These are phyloP conservation scores for Drosophila leontia DNA, from an alignment of 1,140 invertebrate species.

Conservation along the genomic window DNA sequence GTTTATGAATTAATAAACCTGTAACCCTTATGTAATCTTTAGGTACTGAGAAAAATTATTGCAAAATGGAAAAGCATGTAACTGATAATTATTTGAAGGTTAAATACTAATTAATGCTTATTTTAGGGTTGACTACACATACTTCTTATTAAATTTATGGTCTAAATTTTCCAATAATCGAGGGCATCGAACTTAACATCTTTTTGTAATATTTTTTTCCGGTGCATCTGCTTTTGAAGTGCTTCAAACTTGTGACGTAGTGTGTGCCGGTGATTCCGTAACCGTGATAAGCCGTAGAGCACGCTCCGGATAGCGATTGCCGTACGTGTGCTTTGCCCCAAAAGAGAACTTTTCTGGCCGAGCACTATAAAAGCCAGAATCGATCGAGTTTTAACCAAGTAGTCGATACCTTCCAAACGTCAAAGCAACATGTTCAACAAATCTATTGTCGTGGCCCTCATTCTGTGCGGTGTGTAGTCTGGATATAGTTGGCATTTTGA, in stretches of 20 bases:
- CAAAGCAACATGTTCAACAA: conserved; percentile 64
- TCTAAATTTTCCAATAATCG: background rate
- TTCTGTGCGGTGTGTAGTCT: conserved; percentile 60
- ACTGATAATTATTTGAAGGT: no score
- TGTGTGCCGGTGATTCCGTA: background rate
- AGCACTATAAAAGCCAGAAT: conserved; percentile 24
- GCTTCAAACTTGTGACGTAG: conserved; percentile 11
- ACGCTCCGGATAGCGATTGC: conserved; percentile 31
- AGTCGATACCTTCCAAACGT: conserved; percentile 36
- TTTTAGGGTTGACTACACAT: background rate
- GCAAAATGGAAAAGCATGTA: no score
- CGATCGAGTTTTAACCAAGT: conserved; percentile 15
- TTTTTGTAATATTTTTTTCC: background rate
- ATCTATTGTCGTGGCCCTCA: conserved; percentile 44
- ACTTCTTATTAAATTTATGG: background rate
- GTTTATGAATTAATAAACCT: background rate
- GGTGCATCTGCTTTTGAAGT: conserved; percentile 7
- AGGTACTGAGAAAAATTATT: background rate
- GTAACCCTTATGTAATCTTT: background rate
- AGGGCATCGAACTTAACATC: background rate
- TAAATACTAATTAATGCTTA: background rate
- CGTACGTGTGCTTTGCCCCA: conserved; percentile 24
- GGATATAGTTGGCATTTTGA: background rate
- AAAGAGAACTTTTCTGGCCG: background rate
- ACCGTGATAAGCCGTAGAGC: conserved; percentile 27